Conservation (phyloP, 1,140 invertebrate species). For the Orius insidiosus region DNA sequence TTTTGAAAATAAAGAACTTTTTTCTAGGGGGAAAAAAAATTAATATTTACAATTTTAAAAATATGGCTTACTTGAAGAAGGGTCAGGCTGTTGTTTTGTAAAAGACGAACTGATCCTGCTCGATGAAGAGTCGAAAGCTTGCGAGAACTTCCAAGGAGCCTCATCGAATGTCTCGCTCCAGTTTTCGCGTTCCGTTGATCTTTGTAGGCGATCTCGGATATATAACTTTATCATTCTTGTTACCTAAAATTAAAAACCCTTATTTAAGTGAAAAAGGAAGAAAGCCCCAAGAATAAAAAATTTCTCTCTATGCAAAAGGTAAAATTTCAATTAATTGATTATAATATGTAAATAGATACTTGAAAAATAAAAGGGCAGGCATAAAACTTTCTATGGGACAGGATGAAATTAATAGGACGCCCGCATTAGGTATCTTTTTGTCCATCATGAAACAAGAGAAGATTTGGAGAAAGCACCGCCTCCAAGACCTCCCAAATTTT, state of each 20-base stretch:
- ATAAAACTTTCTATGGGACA: no score
- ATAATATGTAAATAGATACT: neutral
- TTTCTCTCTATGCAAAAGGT: no score
- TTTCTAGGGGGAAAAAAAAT: no score
- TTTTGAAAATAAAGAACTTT: slow-evolving; percentile 69
- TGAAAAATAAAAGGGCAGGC: no score
- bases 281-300: no score
- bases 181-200: slow-evolving; percentile 20
- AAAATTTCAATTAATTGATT: neutral
- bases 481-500: neutral
- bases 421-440: no score
- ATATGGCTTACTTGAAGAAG: slow-evolving; percentile 10
- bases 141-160: slow-evolving; percentile 25
- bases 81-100: slow-evolving; percentile 14
- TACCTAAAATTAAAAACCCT: slow-evolving; percentile 41
- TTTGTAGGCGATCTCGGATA: slow-evolving; percentile 32
- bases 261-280: neutral
- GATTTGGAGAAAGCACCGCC: neutral
- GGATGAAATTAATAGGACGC: no score
- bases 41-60: no score
- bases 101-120: slow-evolving; percentile 26
- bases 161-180: slow-evolving; percentile 36
- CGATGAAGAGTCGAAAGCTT: slow-evolving; percentile 36
- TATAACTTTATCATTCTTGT: slow-evolving; percentile 72
- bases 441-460: neutral